Evolutionary conservation across 2,113 vertebrate genomes (phyloP), one percentile per base, ranked within the genome.

Genomic region (Muscicapa adusta): DNA sequence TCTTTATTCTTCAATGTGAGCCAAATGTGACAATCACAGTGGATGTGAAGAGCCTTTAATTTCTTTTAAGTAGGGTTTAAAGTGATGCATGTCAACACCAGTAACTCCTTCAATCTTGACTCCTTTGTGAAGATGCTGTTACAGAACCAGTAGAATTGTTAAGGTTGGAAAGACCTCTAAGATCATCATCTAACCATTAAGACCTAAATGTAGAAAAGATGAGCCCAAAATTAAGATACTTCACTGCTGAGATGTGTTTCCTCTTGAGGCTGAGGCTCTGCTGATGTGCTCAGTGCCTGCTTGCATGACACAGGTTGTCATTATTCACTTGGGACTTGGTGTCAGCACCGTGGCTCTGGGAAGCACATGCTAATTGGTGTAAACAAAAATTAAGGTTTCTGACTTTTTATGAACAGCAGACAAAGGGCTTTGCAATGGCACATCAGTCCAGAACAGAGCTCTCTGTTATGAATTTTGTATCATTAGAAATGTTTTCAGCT

Each of bases 271-370:
- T 71, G 66, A 75, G 75, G 66, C 25, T 94, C 56, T 29, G 87
- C 28, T 8, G 7, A 20, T 0, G 0, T 36, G 40, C 10, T 48
- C 0, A 0, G 10, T 91, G 43, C 9, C 43, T 26, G 51, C 31
- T 34, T 34, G 31, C 0, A 0, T 16, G 50, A 28, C 81, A 65
- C 50, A 56, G 54, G 20, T 47, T 58, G 25, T 66, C 54, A 8
- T 85, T 56, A 28, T 58, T 79, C 81, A 8, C 43, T 60, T 13
- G 66, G 45, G 54, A 28, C 43, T 56, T 51, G 71, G 13, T 66
- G 47, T 51, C 75, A 73, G 50, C 3, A 3, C 38, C 6, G 8
- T 42, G 53, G 57, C 34, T 93, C 42, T 15, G 26, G 34, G 29
- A 73, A 85, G 36, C 29, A 51, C 54, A 40, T 51, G 51, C 22